Evolutionary conservation across 2,888 invertebrate genomes (phyloP).

Genomic region (Lithophane socia): DNA sequence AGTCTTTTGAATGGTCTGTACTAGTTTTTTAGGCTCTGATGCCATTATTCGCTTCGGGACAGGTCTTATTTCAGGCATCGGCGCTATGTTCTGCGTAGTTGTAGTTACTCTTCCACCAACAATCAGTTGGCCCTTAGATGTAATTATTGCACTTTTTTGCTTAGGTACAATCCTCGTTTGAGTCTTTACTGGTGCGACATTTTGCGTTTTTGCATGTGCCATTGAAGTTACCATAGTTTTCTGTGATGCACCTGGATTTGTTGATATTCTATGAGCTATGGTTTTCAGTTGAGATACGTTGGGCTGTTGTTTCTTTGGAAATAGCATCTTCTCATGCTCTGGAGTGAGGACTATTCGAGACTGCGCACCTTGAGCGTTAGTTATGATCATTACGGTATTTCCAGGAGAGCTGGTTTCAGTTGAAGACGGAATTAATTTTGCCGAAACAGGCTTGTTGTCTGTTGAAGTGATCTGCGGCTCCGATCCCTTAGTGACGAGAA

Average conservation of each 20-base stretch:
- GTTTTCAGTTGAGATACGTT: slow-evolving; percentile 83
- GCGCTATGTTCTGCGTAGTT: slow-evolving; percentile 86
- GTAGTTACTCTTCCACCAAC: slow-evolving; percentile 86
- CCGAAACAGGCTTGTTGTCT: slow-evolving; percentile 83
- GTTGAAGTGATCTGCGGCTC: slow-evolving; percentile 72
- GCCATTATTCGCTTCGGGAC: slow-evolving; percentile 80
- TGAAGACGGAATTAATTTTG: slow-evolving; percentile 82
- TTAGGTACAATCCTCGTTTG: slow-evolving; percentile 83
- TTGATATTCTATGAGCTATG: slow-evolving; percentile 81
- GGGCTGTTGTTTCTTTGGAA: slow-evolving; percentile 88
- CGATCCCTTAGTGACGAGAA: slow-evolving; percentile 81
- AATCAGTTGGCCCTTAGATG: slow-evolving; percentile 90
- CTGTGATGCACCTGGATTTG: slow-evolving; percentile 71
- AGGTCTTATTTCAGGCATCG: slow-evolving; percentile 85
- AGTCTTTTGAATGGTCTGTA: slow-evolving; percentile 82
- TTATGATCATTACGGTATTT: slow-evolving; percentile 92
- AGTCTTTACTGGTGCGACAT: slow-evolving; percentile 67
- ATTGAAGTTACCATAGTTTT: slow-evolving; percentile 76
- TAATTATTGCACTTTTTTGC: slow-evolving; percentile 89
- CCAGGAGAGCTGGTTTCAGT: slow-evolving; percentile 81
- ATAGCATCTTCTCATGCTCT: slow-evolving; percentile 91
- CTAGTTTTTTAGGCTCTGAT: slow-evolving; percentile 81
- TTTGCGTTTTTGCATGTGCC: slow-evolving; percentile 59
- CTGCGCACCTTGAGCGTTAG: slow-evolving; percentile 91
- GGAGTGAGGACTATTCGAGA: slow-evolving; percentile 91